phyloP scores from a whole-genome alignment of 2,797 vertebrate genomes.

The Acridotheres tristis region DNA sequence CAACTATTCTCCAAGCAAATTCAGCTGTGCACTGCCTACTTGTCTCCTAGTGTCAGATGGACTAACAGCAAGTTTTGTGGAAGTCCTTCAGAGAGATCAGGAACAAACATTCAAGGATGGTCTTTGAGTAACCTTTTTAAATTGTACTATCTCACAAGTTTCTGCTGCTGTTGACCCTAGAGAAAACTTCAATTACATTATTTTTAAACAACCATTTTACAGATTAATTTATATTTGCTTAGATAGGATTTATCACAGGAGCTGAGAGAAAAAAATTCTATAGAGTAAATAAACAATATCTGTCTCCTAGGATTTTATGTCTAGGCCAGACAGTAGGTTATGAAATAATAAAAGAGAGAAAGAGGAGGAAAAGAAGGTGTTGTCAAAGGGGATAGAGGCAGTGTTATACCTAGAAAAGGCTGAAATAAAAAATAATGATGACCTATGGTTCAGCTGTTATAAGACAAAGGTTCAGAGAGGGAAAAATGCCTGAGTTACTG shows the following conservation, averaged over 20 bases:
- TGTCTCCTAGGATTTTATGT: not conserved
- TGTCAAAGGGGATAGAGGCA: not conserved
- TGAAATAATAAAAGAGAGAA: not conserved
- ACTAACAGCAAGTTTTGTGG: not conserved
- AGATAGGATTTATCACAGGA: not conserved
- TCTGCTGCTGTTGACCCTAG: not conserved
- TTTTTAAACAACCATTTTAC: slow-evolving; percentile 14
- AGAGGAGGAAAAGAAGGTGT: not conserved
- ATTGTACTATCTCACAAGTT: not conserved
- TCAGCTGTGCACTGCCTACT: not conserved
- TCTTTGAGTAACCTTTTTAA: not conserved
- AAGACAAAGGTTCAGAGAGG: slow-evolving; percentile 24
- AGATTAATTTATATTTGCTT: not conserved
- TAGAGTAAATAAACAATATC: not conserved
- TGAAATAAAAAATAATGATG: not conserved
- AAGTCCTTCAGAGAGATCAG: not conserved
- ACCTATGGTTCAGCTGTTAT: not conserved
- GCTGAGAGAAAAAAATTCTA: not conserved
- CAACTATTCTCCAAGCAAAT: not conserved
- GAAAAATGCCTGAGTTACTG: slow-evolving; percentile 12
- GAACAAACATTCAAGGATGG: not conserved
- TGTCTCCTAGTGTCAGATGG: not conserved
- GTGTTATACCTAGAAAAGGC: not conserved
- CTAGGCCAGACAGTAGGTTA: not conserved
- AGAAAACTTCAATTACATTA: not conserved